Evolutionary conservation across 2,113 vertebrate genomes (phyloP).

Genomic region (Caloenas nicobarica): DNA sequence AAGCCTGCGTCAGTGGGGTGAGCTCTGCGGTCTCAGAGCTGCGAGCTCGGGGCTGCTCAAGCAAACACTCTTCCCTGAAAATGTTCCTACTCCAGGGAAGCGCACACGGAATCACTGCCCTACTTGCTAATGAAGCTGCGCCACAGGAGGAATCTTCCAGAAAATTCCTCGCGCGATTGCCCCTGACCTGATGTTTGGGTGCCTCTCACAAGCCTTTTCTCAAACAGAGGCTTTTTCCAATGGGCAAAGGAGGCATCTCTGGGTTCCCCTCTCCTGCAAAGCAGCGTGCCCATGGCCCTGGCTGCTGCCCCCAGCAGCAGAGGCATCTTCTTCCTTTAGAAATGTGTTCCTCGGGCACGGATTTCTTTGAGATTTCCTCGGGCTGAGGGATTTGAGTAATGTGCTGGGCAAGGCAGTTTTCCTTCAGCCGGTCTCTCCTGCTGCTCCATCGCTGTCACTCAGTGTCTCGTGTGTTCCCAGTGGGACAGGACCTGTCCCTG

Average conservation of each 20-base stretch:
- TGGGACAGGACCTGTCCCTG: not conserved
- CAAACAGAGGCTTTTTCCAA: not conserved
- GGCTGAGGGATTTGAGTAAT: not conserved
- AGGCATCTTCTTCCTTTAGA: not conserved
- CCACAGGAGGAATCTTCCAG: not conserved
- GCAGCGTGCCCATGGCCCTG: rapidly evolving
- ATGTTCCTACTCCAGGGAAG: not conserved
- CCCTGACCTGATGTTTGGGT: not conserved
- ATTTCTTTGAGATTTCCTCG: slow-evolving; percentile 37
- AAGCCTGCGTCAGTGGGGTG: slow-evolving; percentile 5
- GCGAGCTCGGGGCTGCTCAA: not conserved
- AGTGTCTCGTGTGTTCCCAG: rapidly evolving
- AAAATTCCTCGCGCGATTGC: not conserved
- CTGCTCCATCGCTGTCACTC: not conserved
- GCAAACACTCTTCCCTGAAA: not conserved
- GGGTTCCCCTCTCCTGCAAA: not conserved
- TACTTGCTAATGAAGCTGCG: not conserved
- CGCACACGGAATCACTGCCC: not conserved
- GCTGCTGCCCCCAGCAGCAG: not conserved
- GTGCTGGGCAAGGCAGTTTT: not conserved
- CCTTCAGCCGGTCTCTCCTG: not conserved
- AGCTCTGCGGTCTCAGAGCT: slow-evolving; percentile 5
- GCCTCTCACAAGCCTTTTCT: not conserved
- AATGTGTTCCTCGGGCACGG: not conserved
- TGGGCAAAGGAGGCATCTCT: not conserved